Evolutionary conservation across 2,888 invertebrate genomes (phyloP), one percentile per base, ranked within the genome.

Genomic region (Agrotis segetum): DNA sequence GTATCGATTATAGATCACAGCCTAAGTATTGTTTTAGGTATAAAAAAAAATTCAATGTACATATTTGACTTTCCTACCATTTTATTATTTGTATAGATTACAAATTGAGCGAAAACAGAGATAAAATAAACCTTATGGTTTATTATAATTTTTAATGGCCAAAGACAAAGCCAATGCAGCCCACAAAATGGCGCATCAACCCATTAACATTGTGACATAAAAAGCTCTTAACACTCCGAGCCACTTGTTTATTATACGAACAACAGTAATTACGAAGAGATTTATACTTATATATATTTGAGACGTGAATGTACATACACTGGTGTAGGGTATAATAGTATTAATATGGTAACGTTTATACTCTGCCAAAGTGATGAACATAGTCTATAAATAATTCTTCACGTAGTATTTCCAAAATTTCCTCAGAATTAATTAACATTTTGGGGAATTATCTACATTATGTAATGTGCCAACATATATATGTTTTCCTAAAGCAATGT

Each of bases 251-350:
- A 67, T 55, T 64, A 62, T 17, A 64, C 49, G 56, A 29, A 53
- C 50, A 60, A 11, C 55, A 59, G 70, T 67, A 66, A 71, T 75
- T 70, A 79, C 29, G 29, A 3, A 5, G 17, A 29, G 56, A 71
- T 75, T 71, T 79, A 79, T 71, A 71, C 71, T 71, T 79, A 79
- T 71, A 55, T 47, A 62, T 71, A 50, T 78, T 74, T 67, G 11
- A 53, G 24, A 49, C 49, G 5, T 58, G 34, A 14, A 53, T 52
- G 13, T n/a, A 34, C 34, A 0, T n/a, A 34, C 34, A 0, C 40
- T 40, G 9, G 11, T 11, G 40, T 40, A 40, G 11, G 2, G 9
- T 40, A 40, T 40, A 40, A 40, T 40, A 40, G 9, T 40, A 40
- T 40, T 9, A 40, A 40, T 11, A 40, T 40, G 40, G 40, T 40